Evolutionary conservation across 2,113 vertebrate species (phyloP).

Genomic region (Microcebus lehilahytsara): DNA sequence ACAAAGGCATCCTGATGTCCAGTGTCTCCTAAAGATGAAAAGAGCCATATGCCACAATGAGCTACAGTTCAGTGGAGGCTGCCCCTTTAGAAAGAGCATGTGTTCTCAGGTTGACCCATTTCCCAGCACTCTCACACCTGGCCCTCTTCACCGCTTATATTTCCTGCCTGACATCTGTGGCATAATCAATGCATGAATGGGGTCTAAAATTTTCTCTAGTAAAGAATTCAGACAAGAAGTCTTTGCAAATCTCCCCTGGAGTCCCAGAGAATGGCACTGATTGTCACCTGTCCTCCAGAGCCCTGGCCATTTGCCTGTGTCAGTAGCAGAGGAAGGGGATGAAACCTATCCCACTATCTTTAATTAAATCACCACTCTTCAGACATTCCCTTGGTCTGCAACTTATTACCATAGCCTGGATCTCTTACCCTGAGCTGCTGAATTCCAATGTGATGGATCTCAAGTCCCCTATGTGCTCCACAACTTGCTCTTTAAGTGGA

Average conservation of each 20-base stretch:
- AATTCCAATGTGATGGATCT: slow-evolving; percentile 66
- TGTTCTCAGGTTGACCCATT: background rate
- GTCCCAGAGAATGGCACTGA: background rate
- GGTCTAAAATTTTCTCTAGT: background rate
- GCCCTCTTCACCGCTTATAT: background rate
- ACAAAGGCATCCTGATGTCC: background rate
- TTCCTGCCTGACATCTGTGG: background rate
- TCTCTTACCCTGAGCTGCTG: slow-evolving; percentile 60
- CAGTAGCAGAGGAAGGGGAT: background rate
- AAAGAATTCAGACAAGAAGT: background rate
- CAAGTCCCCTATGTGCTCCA: slow-evolving; percentile 54
- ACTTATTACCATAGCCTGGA: slow-evolving; percentile 68
- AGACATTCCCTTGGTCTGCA: slow-evolving; percentile 62
- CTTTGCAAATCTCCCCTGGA: background rate
- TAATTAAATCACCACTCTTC: slow-evolving; percentile 80
- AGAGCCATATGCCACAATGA: background rate
- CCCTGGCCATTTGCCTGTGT: slow-evolving; percentile 34
- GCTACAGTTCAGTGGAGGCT: background rate
- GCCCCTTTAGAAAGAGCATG: accelerated
- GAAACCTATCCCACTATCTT: slow-evolving; percentile 52
- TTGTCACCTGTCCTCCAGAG: slow-evolving; percentile 40
- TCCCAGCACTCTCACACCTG: background rate
- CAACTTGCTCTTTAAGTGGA: slow-evolving; percentile 67
- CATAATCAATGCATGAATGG: background rate
- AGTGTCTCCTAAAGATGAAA: background rate